Evolutionary conservation across 2,888 invertebrate genomes (phyloP).

Genomic region (Steromphala cineraria): DNA sequence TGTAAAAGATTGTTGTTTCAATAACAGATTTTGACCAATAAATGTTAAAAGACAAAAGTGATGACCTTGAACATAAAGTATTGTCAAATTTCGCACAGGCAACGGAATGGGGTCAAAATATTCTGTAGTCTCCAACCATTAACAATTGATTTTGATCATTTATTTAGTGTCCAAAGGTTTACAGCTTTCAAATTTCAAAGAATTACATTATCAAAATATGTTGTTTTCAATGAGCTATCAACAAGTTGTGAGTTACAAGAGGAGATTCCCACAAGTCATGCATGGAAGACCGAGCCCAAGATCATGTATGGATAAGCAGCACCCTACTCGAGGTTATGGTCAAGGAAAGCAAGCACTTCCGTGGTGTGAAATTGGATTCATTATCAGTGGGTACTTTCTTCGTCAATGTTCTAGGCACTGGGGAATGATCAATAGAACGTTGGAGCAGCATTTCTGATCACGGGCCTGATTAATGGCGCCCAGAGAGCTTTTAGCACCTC

Average conservation of each 20-base stretch:
- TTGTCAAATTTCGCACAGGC: too few species aligned
- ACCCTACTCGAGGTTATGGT: background rate
- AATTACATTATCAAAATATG: too few species aligned
- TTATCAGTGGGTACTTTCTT: slow-evolving; percentile 15
- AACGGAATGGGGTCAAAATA: too few species aligned
- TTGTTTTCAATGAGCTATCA: background rate
- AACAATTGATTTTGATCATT: too few species aligned
- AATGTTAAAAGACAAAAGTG: too few species aligned
- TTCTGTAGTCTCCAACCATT: too few species aligned
- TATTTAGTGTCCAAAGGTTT: too few species aligned
- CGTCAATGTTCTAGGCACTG: background rate
- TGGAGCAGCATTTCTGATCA: background rate
- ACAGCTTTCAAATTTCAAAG: too few species aligned
- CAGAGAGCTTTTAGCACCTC: slow-evolving; percentile 18
- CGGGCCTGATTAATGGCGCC: slow-evolving; percentile 2
- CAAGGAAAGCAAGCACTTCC: background rate
- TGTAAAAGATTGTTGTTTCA: too few species aligned
- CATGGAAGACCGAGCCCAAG: background rate
- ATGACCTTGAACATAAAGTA: too few species aligned
- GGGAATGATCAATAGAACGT: slow-evolving; percentile 6
- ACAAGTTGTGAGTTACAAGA: background rate
- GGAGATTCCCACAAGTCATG: background rate
- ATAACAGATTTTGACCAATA: too few species aligned
- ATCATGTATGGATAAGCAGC: background rate
- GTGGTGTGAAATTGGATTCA: slow-evolving; percentile 21